Conservation (phyloP, 2,113 vertebrate species). For the Microcebus tavaratra region DNA sequence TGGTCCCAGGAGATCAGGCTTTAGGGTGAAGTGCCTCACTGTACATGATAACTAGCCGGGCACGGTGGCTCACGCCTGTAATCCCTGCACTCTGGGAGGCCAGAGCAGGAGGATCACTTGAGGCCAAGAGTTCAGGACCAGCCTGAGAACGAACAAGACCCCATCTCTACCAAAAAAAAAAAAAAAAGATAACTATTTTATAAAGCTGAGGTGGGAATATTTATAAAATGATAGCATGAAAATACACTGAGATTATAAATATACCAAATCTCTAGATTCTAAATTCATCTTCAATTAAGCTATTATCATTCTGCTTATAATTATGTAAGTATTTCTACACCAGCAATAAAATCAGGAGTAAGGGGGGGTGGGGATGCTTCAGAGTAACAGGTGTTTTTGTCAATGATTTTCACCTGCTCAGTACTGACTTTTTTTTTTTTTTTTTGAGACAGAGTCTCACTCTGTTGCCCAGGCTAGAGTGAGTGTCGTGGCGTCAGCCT, state of each 20-base stretch:
- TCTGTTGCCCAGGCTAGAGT: no score
- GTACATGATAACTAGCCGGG: no score
- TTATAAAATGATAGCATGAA: neutral
- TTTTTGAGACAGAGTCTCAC: no score
- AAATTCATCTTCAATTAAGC: neutral
- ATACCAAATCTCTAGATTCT: neutral
- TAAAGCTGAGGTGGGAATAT: neutral
- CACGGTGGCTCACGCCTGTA: no score
- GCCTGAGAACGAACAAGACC: no score
- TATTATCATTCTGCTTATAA: neutral
- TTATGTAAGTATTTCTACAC: neutral
- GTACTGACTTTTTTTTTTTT: no score
- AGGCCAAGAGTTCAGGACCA: no score
- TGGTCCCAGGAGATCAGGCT: no score
- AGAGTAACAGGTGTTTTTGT: neutral
- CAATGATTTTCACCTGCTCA: neutral
- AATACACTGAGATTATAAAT: neutral
- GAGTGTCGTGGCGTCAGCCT: no score
- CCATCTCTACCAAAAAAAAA: no score
- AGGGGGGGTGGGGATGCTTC: rapidly evolving
- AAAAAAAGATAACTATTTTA: neutral
- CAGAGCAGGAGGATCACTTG: no score
- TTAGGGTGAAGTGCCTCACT: neutral
- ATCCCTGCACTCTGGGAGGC: no score
- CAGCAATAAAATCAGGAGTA: neutral